A percentile compares a stretch with the other conserved stretches of the same genome.
Evolutionary conservation across 2,888 invertebrate species (phyloP).

Genomic region (Oegoconia quadripuncta): DNA sequence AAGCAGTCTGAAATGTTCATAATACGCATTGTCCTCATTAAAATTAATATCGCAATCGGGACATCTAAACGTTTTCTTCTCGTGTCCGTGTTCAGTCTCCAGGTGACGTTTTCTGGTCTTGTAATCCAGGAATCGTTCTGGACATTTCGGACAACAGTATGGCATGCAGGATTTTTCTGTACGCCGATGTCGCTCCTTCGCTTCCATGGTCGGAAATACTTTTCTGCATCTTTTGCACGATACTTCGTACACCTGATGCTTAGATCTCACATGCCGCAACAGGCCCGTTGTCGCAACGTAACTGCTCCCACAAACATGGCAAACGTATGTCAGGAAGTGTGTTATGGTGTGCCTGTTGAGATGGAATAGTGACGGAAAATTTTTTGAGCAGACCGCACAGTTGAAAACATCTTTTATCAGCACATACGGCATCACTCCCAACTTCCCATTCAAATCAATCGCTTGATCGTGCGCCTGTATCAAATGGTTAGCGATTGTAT

Average conservation of each 20-base stretch:
- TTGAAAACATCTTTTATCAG: conserved; percentile 46
- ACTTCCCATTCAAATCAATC: conserved; percentile 40
- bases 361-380: conserved; percentile 53
- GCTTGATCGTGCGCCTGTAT: conserved; percentile 34
- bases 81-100: conserved; percentile 54
- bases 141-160: conserved; percentile 59
- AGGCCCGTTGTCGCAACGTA: conserved; percentile 61
- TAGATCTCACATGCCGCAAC: conserved; percentile 53
- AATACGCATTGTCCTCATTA: conserved; percentile 50
- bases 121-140: conserved; percentile 59
- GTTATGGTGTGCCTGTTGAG: conserved; percentile 63
- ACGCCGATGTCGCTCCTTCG: conserved; percentile 56
- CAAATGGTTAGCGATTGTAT: conserved; percentile 47
- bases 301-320: conserved; percentile 64
- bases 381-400: conserved; percentile 59
- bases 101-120: conserved; percentile 55
- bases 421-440: conserved; percentile 63
- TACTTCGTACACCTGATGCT: conserved; percentile 60
- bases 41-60: conserved; percentile 57
- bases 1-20: conserved; percentile 59
- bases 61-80: conserved; percentile 47
- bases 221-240: conserved; percentile 56
- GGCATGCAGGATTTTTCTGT: conserved; percentile 64
- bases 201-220: conserved; percentile 62
- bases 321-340: conserved; percentile 62